Evolutionary conservation across 2,113 vertebrate genomes (phyloP).

Genomic region (Bagarius yarrelli): DNA sequence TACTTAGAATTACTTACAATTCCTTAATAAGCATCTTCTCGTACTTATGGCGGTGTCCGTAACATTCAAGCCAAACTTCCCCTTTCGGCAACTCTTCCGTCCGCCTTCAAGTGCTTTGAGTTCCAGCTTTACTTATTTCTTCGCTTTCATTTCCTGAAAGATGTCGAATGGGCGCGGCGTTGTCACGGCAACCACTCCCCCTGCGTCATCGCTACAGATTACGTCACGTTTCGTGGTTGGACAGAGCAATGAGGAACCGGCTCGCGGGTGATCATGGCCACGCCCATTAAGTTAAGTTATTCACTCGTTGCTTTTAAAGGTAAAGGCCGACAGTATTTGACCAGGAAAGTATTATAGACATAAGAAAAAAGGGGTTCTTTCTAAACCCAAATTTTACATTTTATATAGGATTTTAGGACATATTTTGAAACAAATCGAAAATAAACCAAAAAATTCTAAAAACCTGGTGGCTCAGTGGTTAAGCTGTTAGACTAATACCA

Average conservation of each 20-base stretch:
- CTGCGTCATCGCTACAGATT: not conserved
- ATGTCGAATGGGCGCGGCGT: constrained; percentile 58
- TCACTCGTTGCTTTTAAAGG: not conserved
- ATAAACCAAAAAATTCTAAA: too few species aligned
- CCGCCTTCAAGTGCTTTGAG: not conserved
- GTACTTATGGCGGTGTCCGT: not conserved
- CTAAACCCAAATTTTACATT: too few species aligned
- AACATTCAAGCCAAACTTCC: constrained; percentile 18
- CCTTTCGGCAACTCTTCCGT: not conserved
- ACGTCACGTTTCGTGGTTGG: constrained; percentile 18
- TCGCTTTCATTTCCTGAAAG: constrained; percentile 65
- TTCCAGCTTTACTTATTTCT: constrained; percentile 44
- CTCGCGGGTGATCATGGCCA: not conserved
- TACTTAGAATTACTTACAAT: constrained; percentile 64
- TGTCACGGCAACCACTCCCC: constrained; percentile 48
- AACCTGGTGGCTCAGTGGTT: too few species aligned
- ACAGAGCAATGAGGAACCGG: too few species aligned
- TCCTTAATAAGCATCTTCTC: constrained; percentile 69
- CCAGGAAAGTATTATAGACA: too few species aligned
- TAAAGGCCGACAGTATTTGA: not conserved
- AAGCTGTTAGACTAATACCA: too few species aligned
- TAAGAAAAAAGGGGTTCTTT: too few species aligned
- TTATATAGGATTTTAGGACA: too few species aligned
- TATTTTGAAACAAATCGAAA: too few species aligned
- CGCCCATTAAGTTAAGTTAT: constrained; percentile 12